Percentiles rank a stretch among this genome's conserved stretches.
Evolutionary conservation across 1,140 invertebrate genomes (phyloP).

Genomic region (Orchesella cincta): DNA sequence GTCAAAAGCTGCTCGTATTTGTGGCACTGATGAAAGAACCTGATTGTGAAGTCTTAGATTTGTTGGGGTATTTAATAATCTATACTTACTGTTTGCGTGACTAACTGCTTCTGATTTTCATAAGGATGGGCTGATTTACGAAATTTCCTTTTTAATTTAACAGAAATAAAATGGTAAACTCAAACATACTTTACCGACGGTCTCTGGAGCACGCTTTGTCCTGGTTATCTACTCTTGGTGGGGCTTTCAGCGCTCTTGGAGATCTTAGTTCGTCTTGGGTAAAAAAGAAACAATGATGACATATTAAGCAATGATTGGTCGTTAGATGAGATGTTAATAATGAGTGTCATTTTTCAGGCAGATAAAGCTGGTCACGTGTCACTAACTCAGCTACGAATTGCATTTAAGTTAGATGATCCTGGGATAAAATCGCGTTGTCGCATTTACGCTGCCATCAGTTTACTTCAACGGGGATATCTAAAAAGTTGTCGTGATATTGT

Average conservation of each 20-base stretch:
- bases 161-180: conserved; percentile 25
- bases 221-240: conserved; percentile 93
- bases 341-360: conserved; percentile 64
- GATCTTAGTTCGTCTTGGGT: conserved; percentile 79
- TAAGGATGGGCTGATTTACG: neutral
- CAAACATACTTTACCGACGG: conserved; percentile 55
- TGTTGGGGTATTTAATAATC: conserved; percentile 63
- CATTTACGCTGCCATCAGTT: conserved; percentile 81
- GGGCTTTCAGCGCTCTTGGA: conserved; percentile 89
- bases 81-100: conserved; percentile 54
- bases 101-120: neutral
- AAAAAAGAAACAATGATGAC: too few relatives aligned
- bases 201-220: conserved; percentile 76
- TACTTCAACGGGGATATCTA: conserved; percentile 76
- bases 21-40: conserved; percentile 59
- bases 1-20: conserved; percentile 19
- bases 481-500: conserved; percentile 67
- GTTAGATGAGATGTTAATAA: neutral
- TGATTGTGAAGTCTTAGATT: conserved; percentile 66
- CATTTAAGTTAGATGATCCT: conserved; percentile 77
- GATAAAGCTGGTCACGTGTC: conserved; percentile 84
- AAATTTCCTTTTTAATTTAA: neutral
- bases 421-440: conserved; percentile 72
- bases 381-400: conserved; percentile 74
- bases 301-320: neutral